phyloP scores from a whole-genome alignment of 1,140 invertebrate genomes.

The Ectropis grisescens region DNA sequence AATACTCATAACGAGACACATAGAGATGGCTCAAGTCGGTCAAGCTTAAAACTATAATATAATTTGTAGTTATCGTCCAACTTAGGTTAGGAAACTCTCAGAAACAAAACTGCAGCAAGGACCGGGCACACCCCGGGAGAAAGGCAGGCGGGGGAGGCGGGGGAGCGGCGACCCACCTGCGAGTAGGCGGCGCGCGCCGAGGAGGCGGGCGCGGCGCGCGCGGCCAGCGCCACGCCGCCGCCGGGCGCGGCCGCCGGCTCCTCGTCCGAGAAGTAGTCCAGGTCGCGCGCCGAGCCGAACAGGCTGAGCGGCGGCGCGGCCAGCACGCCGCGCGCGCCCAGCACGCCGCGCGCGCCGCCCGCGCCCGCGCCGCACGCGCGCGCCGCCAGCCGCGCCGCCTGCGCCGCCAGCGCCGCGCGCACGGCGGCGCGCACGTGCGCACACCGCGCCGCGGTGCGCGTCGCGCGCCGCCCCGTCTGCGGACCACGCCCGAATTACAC shows the following conservation, averaged over 20 bases:
- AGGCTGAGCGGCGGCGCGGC: slow-evolving; percentile 47
- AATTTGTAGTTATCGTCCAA: too few relatives aligned
- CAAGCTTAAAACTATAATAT: too few relatives aligned
- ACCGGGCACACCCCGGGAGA: too few relatives aligned
- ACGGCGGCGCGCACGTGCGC: slow-evolving; percentile 49
- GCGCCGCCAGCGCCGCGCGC: slow-evolving; percentile 30
- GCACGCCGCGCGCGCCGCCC: not conserved
- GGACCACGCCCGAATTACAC: not conserved
- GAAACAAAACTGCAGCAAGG: too few relatives aligned
- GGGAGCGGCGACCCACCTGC: slow-evolving; percentile 43
- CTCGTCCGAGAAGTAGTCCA: slow-evolving; percentile 76
- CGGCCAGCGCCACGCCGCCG: slow-evolving; percentile 48
- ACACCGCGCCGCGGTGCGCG: slow-evolving; percentile 56
- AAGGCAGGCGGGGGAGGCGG: too few relatives aligned
- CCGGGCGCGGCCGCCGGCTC: slow-evolving; percentile 26
- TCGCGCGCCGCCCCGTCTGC: slow-evolving; percentile 38
- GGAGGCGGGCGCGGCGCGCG: slow-evolving; percentile 38
- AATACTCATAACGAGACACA: too few relatives aligned
- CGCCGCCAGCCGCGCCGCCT: slow-evolving; percentile 28
- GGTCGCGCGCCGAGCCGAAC: slow-evolving; percentile 73
- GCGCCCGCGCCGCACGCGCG: slow-evolving; percentile 3
- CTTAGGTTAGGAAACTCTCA: too few relatives aligned
- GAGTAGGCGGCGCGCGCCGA: slow-evolving; percentile 44
- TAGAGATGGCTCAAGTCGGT: too few relatives aligned
- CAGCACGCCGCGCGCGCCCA: too few relatives aligned